Percentiles rank a stretch among this genome's conserved stretches.
phyloP scores from a whole-genome alignment of 1,140 invertebrate genomes.

The Bombus ignitus region DNA sequence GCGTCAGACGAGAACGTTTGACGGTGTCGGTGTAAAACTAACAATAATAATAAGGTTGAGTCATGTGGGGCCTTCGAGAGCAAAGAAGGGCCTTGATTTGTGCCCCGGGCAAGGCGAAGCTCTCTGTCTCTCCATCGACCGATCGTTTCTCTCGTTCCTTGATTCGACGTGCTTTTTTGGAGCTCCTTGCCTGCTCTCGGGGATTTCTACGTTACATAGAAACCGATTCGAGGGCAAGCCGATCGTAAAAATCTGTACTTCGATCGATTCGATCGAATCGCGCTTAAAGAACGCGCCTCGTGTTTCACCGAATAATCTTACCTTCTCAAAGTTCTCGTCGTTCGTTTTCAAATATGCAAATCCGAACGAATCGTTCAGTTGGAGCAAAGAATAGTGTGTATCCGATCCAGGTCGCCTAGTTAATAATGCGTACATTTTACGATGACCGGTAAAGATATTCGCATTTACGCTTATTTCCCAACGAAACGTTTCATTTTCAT shows the following conservation, averaged over 20 bases:
- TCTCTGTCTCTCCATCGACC: slow-evolving; percentile 58
- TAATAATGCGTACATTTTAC: not conserved
- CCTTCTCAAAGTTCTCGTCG: fast-evolving
- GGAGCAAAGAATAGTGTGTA: too few relatives aligned
- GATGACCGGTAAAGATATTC: not conserved
- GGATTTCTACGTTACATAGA: slow-evolving; percentile 30
- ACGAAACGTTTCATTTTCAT: not conserved
- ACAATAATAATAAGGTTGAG: slow-evolving; percentile 76
- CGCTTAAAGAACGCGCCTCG: too few relatives aligned
- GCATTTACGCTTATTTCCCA: not conserved
- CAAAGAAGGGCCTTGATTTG: slow-evolving; percentile 76
- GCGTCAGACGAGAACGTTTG: not conserved
- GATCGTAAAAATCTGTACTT: not conserved
- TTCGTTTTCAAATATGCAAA: not conserved
- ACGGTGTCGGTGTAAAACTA: slow-evolving; percentile 62
- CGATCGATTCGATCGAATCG: not conserved
- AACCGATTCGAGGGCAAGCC: slow-evolving; percentile 21
- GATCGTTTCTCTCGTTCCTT: slow-evolving; percentile 57
- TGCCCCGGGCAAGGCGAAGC: slow-evolving; percentile 79
- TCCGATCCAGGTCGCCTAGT: not conserved
- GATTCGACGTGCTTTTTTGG: slow-evolving; percentile 65
- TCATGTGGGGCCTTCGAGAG: slow-evolving; percentile 77
- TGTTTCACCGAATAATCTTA: not conserved
- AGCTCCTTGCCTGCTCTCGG: slow-evolving; percentile 18
- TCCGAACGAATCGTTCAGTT: not conserved